Base-by-base conservation (phyloP, 2,888 invertebrate genomes). In the Prosopocoilus inquinatus region DNA sequence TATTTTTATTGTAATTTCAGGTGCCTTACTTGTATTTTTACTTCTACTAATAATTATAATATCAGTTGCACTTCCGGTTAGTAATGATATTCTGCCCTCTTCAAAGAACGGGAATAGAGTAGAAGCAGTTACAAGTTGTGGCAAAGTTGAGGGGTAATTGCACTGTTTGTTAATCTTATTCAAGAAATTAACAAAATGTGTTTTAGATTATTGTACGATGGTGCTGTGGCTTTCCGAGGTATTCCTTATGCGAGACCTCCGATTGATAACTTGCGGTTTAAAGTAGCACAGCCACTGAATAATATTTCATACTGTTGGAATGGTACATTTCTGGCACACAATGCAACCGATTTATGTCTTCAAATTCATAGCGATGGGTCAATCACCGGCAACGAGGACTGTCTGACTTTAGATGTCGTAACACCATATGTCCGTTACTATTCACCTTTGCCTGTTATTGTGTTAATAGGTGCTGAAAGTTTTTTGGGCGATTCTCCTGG, bases 221-320 rank as follows among this genome's bases (percentile, higher is more conserved):
- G 88, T 35, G 88, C 87, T 0, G 89, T 87, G 66, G 89, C 89
- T 9, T 93, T 92, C 76, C 85, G 88, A 44, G 90, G 91, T 50
- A 88, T 93, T 57, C 92, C 92, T 0, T 93, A 89, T 72, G 92
- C 92, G 2, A 75, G 84, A 15, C 87, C 90, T 3, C 92, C 92
- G 0, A 70, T 87, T 0, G 83, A 80, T 2, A 82, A 85, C 20
- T 81, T 82, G 43, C 82, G 92, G 60, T 92, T 90, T 80, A 83
- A 84, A 34, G 81, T 85, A 9, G 90, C 91, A 0, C 82, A 85
- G 65, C 79, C 85, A 1, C 75, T 91, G 32, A 79, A 86, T 57
- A 80, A 83, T 48, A 77, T 92, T 51, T 84, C 87, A 2, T 81
- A 86, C 64, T 93, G 92, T 71, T 92, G 91, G 91, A 89, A 89